A percentile compares a stretch with the other conserved stretches of the same genome.
These are phyloP conservation scores for Lepidocyrtoides sp. DNA, from an alignment of 2,888 invertebrate genomes.

Conservation along the genomic window DNA sequence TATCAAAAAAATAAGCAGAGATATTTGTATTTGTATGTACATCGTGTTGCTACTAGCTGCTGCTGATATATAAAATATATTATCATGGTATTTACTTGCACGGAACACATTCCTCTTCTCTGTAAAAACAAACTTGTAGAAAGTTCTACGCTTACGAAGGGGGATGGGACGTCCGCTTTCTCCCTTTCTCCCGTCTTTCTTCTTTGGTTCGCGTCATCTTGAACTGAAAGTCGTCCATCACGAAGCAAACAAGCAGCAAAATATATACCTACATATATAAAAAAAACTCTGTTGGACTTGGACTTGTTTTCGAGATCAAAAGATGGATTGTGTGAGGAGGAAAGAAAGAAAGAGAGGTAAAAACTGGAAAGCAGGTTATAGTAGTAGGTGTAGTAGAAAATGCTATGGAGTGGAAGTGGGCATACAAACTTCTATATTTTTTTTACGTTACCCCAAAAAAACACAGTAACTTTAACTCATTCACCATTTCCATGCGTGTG, in stretches of 20 bases:
- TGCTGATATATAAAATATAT: neutral
- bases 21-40: too few relatives aligned
- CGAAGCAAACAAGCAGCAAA: neutral
- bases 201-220: too few relatives aligned
- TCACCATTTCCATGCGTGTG: slow-evolving; percentile 30
- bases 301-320: slow-evolving; percentile 76
- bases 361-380: slow-evolving; percentile 28
- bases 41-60: too few relatives aligned
- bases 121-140: neutral
- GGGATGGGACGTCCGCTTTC: slow-evolving; percentile 66
- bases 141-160: neutral
- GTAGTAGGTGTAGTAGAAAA: neutral
- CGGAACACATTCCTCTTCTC: too few relatives aligned
- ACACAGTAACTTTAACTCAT: slow-evolving; percentile 64
- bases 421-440: slow-evolving; percentile 14
- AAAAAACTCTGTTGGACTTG: slow-evolving; percentile 66
- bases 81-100: too few relatives aligned
- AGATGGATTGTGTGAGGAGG: slow-evolving; percentile 80
- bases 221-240: slow-evolving; percentile 77
- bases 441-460: slow-evolving; percentile 40
- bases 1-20: too few relatives aligned
- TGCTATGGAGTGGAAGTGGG: neutral
- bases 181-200: slow-evolving; percentile 25
- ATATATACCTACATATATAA: neutral
- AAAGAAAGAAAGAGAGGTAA: too few relatives aligned